phyloP scores from a whole-genome alignment of 1,140 invertebrate genomes.

The Thaumetopoea pityocampa region DNA sequence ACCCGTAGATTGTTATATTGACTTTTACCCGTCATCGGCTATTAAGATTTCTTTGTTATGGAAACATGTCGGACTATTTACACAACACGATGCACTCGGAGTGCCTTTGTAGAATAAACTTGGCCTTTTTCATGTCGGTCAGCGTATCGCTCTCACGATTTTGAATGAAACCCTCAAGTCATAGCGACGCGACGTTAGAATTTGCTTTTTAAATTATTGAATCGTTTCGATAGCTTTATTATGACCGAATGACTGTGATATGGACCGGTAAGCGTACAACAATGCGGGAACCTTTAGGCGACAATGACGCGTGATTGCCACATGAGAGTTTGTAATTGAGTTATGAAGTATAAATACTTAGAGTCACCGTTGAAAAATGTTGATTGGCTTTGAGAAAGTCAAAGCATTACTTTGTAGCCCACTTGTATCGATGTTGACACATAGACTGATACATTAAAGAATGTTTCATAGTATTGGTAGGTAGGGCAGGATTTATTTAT shows the following conservation, averaged over 20 bases:
- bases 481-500: no score
- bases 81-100: constrained; percentile 62
- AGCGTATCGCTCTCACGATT: constrained; percentile 54
- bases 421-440: no score
- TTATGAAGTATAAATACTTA: constrained; percentile 48
- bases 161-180: constrained; percentile 68
- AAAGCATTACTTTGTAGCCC: no score
- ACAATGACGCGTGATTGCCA: constrained; percentile 67
- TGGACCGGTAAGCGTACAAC: constrained; percentile 41
- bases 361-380: constrained; percentile 53
- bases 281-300: constrained; percentile 51
- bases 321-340: constrained; percentile 66
- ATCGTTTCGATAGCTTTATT: constrained; percentile 64
- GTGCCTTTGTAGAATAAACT: constrained; percentile 57
- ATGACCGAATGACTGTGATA: constrained; percentile 45
- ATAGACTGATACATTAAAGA: no score
- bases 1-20: constrained; percentile 64
- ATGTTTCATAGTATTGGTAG: no score
- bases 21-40: constrained; percentile 68
- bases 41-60: constrained; percentile 74
- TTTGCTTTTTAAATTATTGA: constrained; percentile 60
- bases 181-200: constrained; percentile 54
- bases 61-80: constrained; percentile 74
- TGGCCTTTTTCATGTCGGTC: constrained; percentile 51
- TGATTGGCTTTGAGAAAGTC: constrained; percentile 44